Base-by-base conservation (phyloP, 2,888 invertebrate species). In the Heteromyza rotundicornis region DNA sequence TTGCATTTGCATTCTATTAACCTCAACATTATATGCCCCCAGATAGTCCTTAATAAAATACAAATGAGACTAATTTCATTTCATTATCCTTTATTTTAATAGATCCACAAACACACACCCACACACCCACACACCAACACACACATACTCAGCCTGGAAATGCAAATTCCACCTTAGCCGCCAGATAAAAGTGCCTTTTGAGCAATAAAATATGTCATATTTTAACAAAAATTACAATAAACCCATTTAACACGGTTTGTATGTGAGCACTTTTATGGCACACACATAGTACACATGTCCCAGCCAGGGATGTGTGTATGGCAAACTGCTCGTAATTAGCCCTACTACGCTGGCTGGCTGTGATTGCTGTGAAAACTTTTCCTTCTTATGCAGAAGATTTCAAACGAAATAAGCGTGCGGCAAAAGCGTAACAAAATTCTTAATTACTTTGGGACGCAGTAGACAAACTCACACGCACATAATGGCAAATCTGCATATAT, bases 181-280 rank as follows among this genome's bases (percentile, higher is more conserved):
- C 59, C 55, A 71, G 77, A 76, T 76, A 76, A 77, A 75, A 73
- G 69, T 70, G 64, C n/a, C n/a, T 72, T 71, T 60, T 73, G 78
- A 75, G 74, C 69, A 73, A 79, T 80, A 78, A 79, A 79, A 80
- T 78, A 76, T 80, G 78, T 80, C 80, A 76, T 78, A 80, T 78
- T 79, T 79, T 75, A 79, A 73, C 75, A 69, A 74, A n/a, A 73
- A 76, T 78, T 78, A 73, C 70, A 74, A 77, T 79, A 77, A 79
- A 76, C 71, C 73, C 76, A 79, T 80, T 80, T 69, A 72, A 65
- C 68, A 76, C 67, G 75, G 68, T 44, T 44, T 53, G 12, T n/a
- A n/a, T n/a, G n/a, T n/a, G n/a, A n/a, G n/a, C n/a, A n/a, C n/a
- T n/a, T n/a, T n/a, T n/a, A n/a, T n/a, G n/a, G n/a, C n/a, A n/a